Evolutionary conservation across 2,113 vertebrate genomes (phyloP).

Genomic region (Nibea coibor): DNA sequence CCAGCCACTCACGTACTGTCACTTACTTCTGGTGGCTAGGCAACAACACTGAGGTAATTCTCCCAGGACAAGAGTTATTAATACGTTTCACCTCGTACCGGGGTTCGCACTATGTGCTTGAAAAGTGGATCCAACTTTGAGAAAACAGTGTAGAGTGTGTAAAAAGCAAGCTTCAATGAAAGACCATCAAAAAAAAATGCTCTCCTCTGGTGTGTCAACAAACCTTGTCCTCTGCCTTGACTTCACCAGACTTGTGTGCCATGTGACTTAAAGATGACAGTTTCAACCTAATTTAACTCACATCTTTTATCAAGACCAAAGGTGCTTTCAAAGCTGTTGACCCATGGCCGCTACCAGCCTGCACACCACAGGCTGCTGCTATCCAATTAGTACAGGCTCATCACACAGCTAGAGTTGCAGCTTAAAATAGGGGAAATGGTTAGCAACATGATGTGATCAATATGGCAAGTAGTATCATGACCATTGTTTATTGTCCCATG

Average conservation of each 20-base stretch:
- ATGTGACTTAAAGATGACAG: background rate
- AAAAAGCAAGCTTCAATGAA: background rate
- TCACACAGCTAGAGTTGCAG: background rate
- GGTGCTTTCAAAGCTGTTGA: background rate
- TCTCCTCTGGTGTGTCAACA: too few species aligned
- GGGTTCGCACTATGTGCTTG: background rate
- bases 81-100: background rate
- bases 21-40: constrained; percentile 99
- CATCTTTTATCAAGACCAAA: background rate
- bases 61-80: background rate
- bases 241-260: background rate
- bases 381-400: background rate
- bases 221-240: background rate
- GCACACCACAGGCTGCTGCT: background rate
- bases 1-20: constrained; percentile 91
- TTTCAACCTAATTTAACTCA: background rate
- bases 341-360: background rate
- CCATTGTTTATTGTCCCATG: background rate
- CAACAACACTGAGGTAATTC: constrained; percentile 93
- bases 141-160: background rate
- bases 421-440: background rate
- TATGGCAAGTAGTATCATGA: background rate
- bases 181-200: background rate
- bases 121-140: background rate
- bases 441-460: background rate